Percentiles rank a stretch among this genome's conserved stretches.
phyloP scores from a whole-genome alignment of 1,140 invertebrate species.

The Magallana gigas region DNA sequence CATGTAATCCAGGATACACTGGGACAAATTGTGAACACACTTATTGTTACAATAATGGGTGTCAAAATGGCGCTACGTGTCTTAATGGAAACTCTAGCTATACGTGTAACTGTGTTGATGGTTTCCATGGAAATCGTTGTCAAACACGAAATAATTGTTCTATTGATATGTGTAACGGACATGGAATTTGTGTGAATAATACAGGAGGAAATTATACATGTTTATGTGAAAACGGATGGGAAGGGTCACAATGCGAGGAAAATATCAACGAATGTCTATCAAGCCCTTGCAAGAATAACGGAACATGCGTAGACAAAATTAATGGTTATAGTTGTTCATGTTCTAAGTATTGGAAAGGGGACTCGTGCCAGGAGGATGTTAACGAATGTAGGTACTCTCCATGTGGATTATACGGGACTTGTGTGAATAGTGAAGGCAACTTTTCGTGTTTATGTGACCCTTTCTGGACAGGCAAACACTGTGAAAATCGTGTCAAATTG shows the following conservation, averaged over 20 bases:
- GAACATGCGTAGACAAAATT: slow-evolving; percentile 60
- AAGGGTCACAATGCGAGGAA: slow-evolving; percentile 31
- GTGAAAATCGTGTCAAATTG: slow-evolving; percentile 88
- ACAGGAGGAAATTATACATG: not conserved
- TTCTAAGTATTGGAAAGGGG: slow-evolving; percentile 68
- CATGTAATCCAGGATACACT: not conserved
- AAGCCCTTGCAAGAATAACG: slow-evolving; percentile 65
- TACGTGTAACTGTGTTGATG: not conserved
- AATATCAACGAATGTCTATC: slow-evolving; percentile 52
- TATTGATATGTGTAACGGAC: not conserved
- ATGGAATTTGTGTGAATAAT: not conserved
- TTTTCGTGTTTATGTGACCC: slow-evolving; percentile 87
- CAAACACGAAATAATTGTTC: not conserved
- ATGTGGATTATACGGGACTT: slow-evolving; percentile 95
- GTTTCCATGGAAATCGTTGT: not conserved
- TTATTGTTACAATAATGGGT: slow-evolving; percentile 12
- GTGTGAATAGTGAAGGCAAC: slow-evolving; percentile 74
- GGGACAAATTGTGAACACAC: not conserved
- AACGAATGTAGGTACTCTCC: slow-evolving; percentile 63
- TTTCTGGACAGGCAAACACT: slow-evolving; percentile 94
- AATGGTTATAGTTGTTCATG: slow-evolving; percentile 67
- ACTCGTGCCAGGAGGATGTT: slow-evolving; percentile 70
- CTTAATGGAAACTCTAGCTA: not conserved
- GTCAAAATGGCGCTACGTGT: slow-evolving; percentile 26
- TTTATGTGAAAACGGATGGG: not conserved